Percentiles rank a stretch among this genome's conserved stretches.
Conservation (phyloP, 2,797 vertebrate genomes). For the Synaphobranchus kaupii region DNA sequence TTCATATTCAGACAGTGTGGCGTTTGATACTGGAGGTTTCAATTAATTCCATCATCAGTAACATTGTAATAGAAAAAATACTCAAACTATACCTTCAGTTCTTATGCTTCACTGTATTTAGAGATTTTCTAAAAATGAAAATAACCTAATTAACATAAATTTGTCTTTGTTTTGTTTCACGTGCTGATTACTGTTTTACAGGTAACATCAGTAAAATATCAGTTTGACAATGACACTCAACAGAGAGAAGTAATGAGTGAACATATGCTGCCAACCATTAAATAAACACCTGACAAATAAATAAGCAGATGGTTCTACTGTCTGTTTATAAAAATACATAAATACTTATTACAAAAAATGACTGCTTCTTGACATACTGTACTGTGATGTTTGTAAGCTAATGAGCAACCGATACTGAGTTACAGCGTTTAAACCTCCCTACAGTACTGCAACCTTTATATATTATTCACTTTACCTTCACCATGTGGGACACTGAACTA, state of each 20-base stretch:
- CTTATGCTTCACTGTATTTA: background rate
- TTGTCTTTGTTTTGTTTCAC: conserved; percentile 4
- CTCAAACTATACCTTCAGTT: background rate
- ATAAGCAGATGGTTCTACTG: background rate
- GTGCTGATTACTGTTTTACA: background rate
- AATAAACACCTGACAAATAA: conserved; percentile 23
- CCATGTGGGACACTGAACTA: background rate
- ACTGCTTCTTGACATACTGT: background rate
- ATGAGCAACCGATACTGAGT: background rate
- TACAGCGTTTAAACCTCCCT: background rate
- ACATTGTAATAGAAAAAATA: background rate
- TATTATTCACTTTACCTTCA: background rate
- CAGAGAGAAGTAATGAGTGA: background rate
- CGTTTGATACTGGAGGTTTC: background rate
- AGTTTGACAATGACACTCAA: background rate
- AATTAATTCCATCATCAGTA: background rate
- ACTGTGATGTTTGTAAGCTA: background rate
- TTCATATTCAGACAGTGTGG: background rate
- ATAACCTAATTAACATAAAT: background rate
- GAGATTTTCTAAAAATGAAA: too few relatives aligned
- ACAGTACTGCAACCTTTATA: background rate
- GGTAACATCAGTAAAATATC: background rate
- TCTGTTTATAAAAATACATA: background rate
- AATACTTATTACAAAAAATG: background rate
- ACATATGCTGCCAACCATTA: background rate